A percentile compares a stretch with the other conserved stretches of the same genome.
phyloP scores from a whole-genome alignment of 2,113 vertebrate genomes.

The Catagonus wagneri region DNA sequence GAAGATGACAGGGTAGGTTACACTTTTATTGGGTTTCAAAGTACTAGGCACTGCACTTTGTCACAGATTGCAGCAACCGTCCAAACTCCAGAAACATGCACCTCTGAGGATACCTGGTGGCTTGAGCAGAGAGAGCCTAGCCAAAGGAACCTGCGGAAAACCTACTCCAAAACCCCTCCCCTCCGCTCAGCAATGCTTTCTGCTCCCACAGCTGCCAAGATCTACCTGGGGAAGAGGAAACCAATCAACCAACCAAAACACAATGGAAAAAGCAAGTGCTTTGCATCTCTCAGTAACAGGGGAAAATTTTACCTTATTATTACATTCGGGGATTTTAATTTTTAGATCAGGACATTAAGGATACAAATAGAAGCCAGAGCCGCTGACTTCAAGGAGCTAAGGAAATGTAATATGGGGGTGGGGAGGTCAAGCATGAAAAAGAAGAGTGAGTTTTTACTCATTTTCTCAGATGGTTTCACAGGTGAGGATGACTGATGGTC shows the following conservation, averaged over 20 bases:
- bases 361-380: background rate
- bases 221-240: background rate
- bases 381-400: background rate
- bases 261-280: background rate
- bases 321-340: background rate
- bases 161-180: rapidly evolving
- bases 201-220: background rate
- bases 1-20: background rate
- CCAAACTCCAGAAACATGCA: background rate
- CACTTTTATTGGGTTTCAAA: background rate
- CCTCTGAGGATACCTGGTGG: background rate
- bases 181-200: background rate
- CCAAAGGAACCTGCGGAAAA: background rate
- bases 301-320: background rate
- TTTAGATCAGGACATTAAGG: background rate
- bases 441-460: background rate
- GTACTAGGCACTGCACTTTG: background rate
- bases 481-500: background rate
- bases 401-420: background rate
- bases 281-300: too few species aligned
- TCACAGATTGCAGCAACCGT: background rate
- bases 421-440: background rate
- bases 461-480: background rate
- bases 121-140: background rate
- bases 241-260: background rate